Conservation (phyloP, 2,797 vertebrate species). For the Anomalospiza imberbis region DNA sequence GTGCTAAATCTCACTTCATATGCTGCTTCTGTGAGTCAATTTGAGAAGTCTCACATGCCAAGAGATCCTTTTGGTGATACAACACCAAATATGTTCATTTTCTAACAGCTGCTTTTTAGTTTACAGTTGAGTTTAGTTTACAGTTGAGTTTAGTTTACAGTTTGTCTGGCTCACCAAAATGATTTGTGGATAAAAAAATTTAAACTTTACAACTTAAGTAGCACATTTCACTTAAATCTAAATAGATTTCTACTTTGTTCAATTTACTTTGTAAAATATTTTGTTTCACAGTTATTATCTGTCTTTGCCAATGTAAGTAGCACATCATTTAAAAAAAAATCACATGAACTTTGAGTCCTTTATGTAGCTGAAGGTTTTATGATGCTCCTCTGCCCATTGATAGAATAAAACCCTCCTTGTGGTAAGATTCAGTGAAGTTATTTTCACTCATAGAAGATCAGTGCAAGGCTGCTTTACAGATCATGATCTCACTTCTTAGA, state of each 20-base stretch:
- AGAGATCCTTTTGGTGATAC: not conserved
- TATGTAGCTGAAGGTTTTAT: not conserved
- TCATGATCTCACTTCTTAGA: not conserved
- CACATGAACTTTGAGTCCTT: accelerated
- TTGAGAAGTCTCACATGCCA: not conserved
- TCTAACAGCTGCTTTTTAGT: not conserved
- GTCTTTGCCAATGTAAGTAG: not conserved
- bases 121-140: not conserved
- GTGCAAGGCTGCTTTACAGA: not conserved
- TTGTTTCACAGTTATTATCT: not conserved
- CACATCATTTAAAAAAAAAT: not conserved
- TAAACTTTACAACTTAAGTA: no score
- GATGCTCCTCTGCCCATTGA: not conserved
- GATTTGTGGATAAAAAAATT: no score
- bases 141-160: no score
- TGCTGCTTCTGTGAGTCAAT: not conserved
- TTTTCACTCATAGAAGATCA: not conserved
- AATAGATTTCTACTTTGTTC: no score
- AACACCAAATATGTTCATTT: not conserved
- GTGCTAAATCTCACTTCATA: not conserved
- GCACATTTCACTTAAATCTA: no score
- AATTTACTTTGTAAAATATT: no score
- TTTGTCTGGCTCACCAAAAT: no score
- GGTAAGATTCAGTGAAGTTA: not conserved
- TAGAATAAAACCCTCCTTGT: not conserved